A percentile compares a stretch with the other conserved stretches of the same genome.
Evolutionary conservation across 2,888 invertebrate genomes (phyloP).

Genomic region (Osedax frankpressi): DNA sequence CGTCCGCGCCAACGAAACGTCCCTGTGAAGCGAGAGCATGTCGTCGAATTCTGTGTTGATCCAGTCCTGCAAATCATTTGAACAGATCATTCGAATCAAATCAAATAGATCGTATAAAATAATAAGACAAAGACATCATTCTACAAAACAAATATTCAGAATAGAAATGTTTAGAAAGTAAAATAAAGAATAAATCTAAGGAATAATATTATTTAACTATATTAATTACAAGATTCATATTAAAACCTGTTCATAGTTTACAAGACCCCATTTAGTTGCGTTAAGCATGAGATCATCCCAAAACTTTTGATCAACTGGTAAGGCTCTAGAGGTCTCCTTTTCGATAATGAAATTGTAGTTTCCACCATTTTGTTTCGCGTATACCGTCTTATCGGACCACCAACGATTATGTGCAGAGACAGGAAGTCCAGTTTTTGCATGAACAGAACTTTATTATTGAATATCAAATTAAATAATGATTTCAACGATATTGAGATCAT

Average conservation of each 20-base stretch:
- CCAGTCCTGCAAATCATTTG: conserved; percentile 31
- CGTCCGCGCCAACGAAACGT: conserved; percentile 27
- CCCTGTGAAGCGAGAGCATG: conserved; percentile 24
- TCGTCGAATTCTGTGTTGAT: conserved; percentile 29
- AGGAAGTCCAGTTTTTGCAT: conserved; percentile 27
- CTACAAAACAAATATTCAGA: too few relatives aligned
- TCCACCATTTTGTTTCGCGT: conserved; percentile 39
- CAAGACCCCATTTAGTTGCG: conserved; percentile 28
- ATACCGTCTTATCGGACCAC: conserved; percentile 33
- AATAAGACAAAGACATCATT: too few relatives aligned
- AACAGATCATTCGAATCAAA: too few relatives aligned
- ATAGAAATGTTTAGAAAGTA: too few relatives aligned
- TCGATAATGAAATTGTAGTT: conserved; percentile 32
- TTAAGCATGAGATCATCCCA: conserved; percentile 28
- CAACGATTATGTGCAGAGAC: conserved; percentile 30
- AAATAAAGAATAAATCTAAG: too few relatives aligned
- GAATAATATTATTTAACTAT: too few relatives aligned
- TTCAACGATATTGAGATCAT: too few relatives aligned
- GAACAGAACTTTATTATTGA: too few relatives aligned
- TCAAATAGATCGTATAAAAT: too few relatives aligned
- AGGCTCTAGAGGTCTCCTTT: conserved; percentile 18
- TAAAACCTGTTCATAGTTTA: conserved; percentile 30
- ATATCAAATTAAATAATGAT: too few relatives aligned
- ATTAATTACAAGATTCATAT: too few relatives aligned
- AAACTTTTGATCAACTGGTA: conserved; percentile 28